A percentile compares a stretch with the other conserved stretches of the same genome.
These are phyloP conservation scores for Cirrhinus mrigala DNA, from an alignment of 2,797 vertebrate genomes.

Conservation along the genomic window DNA sequence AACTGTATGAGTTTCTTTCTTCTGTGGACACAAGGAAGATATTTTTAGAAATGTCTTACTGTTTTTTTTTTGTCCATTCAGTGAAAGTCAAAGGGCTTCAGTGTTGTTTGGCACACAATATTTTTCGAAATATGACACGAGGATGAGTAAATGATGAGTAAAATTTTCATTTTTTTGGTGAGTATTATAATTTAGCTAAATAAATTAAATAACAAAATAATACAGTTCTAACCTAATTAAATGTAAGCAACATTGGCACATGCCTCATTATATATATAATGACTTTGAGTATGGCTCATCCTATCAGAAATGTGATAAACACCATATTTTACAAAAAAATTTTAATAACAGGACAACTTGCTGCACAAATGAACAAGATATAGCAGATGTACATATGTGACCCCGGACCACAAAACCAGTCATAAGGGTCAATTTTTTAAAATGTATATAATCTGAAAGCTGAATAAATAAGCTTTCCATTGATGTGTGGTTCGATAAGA, in stretches of 20 bases:
- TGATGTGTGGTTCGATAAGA: too few relatives aligned
- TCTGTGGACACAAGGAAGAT: conserved; percentile 14
- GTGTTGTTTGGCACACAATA: background rate
- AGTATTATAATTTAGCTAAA: background rate
- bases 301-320: background rate
- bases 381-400: background rate
- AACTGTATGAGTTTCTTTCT: background rate
- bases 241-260: background rate
- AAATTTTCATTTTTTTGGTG: background rate
- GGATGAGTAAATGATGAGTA: background rate
- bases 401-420: too few relatives aligned
- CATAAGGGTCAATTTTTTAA: too few relatives aligned
- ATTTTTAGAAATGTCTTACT: background rate
- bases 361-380: background rate
- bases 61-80: background rate
- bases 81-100: background rate
- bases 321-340: background rate
- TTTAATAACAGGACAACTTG: background rate
- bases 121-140: background rate
- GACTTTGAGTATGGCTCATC: background rate
- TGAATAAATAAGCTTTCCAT: too few relatives aligned
- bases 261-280: background rate
- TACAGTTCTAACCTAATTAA: background rate
- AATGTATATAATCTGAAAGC: too few relatives aligned
- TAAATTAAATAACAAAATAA: background rate